Percentiles rank a stretch among this genome's conserved stretches.
Evolutionary conservation across 1,140 invertebrate species (phyloP).

Genomic region (Frieseomelitta varia): DNA sequence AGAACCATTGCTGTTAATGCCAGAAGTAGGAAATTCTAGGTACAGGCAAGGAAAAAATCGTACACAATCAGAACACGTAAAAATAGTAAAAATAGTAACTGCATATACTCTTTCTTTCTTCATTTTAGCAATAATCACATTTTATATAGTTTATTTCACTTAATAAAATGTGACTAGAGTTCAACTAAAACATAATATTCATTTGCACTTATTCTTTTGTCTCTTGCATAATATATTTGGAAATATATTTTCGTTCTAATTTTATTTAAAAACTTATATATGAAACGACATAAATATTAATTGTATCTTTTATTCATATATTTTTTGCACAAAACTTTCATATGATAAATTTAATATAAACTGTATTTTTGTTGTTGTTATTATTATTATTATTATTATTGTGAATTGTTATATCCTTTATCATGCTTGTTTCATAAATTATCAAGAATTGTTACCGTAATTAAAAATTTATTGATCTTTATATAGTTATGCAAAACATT

Average conservation of each 20-base stretch:
- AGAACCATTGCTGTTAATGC: conserved; percentile 80
- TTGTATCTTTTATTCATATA: neutral
- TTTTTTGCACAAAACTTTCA: neutral
- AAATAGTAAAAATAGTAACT: conserved; percentile 81
- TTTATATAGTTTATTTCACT: conserved; percentile 83
- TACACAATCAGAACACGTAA: conserved; percentile 78
- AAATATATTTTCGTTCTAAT: neutral
- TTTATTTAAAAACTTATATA: neutral
- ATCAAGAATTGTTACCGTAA: neutral
- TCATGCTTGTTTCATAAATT: neutral
- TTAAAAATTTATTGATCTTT: conserved; percentile 13
- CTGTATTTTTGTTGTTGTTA: neutral
- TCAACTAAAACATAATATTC: neutral
- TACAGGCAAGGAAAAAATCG: conserved; percentile 65
- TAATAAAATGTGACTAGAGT: conserved; percentile 43
- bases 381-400: neutral
- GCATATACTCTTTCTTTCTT: conserved; percentile 82
- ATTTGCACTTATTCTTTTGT: neutral
- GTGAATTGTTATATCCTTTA: neutral
- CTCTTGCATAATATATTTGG: neutral
- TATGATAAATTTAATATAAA: neutral
- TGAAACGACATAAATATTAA: neutral
- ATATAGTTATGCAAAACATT: neutral
- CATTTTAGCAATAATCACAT: conserved; percentile 80
- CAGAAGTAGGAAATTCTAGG: conserved; percentile 67